Conservation (phyloP, 2,888 invertebrate species). For the Phaonia tiefii region DNA sequence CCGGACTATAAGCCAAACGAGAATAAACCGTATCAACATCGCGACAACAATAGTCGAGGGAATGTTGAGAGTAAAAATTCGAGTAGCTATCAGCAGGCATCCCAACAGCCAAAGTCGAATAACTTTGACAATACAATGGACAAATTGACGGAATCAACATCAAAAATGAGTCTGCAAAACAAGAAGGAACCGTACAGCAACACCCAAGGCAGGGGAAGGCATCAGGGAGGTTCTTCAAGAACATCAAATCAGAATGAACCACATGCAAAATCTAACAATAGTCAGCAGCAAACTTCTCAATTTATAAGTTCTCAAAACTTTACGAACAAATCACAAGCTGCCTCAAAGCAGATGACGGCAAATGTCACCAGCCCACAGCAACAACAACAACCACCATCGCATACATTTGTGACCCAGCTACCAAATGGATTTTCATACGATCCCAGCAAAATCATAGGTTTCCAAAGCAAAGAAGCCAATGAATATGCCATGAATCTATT, state of each 20-base stretch:
- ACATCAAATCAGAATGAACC: conserved; percentile 47
- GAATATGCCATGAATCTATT: conserved; percentile 80
- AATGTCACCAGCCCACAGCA: conserved; percentile 51
- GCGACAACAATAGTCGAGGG: conserved; percentile 58
- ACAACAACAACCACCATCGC: conserved; percentile 64
- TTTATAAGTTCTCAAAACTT: conserved; percentile 24
- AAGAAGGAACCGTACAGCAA: conserved; percentile 52
- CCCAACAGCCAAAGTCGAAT: conserved; percentile 68
- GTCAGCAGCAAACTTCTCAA: conserved; percentile 27
- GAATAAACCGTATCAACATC: conserved; percentile 59
- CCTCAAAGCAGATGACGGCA: conserved; percentile 66
- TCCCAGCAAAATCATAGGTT: conserved; percentile 80
- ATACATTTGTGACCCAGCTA: conserved; percentile 62
- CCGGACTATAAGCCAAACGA: conserved; percentile 40
- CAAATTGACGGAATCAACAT: conserved; percentile 72
- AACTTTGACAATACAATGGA: conserved; percentile 67
- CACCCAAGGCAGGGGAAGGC: conserved; percentile 37
- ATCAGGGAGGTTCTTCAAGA: conserved; percentile 50
- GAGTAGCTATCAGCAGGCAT: conserved; percentile 37
- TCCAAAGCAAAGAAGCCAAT: conserved; percentile 80
- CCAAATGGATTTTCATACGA: conserved; percentile 79
- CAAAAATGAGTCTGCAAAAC: conserved; percentile 74
- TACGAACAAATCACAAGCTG: conserved; percentile 65
- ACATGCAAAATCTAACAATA: conserved; percentile 74
- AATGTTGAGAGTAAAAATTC: conserved; percentile 67